These are phyloP conservation scores for Clamator glandarius DNA, from an alignment of 2,797 vertebrate genomes.

Conservation along the genomic window DNA sequence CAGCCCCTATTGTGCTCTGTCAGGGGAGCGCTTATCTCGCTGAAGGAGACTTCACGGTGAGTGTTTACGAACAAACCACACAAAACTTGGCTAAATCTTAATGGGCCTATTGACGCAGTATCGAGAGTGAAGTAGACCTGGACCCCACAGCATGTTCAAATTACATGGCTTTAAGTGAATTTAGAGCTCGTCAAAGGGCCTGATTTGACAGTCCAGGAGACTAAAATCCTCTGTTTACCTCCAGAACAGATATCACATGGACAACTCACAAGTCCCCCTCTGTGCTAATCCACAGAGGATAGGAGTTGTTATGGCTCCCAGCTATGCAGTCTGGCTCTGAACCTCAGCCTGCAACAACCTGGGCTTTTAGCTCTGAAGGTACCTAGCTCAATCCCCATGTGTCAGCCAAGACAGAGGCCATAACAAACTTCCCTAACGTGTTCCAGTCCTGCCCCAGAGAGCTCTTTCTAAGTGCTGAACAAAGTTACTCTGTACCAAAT, in stretches of 20 bases:
- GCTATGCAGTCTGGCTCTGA: conserved; percentile 6
- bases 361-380: conserved; percentile 59
- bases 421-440: conserved; percentile 47
- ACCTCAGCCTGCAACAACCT: conserved; percentile 41
- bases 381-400: conserved; percentile 1
- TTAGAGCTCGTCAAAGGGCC: conserved; percentile 60
- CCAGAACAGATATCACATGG: conserved; percentile 59
- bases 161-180: conserved; percentile 68
- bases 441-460: conserved; percentile 33
- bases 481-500: background rate
- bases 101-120: conserved; percentile 57
- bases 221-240: conserved; percentile 70
- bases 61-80: conserved; percentile 53
- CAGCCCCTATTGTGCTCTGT: conserved; percentile 24
- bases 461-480: conserved; percentile 20
- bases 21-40: conserved; percentile 48
- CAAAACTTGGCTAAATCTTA: conserved; percentile 65
- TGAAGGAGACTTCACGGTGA: background rate
- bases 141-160: conserved; percentile 68
- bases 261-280: conserved; percentile 51
- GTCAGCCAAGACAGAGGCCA: conserved; percentile 37
- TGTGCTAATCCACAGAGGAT: conserved; percentile 42
- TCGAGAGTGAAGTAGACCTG: conserved; percentile 52
- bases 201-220: conserved; percentile 65
- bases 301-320: background rate